A percentile compares a stretch with the other conserved stretches of the same genome.
These are phyloP conservation scores for Melikaiella ostensackeni DNA, from an alignment of 2,888 invertebrate species.

Conservation along the genomic window DNA sequence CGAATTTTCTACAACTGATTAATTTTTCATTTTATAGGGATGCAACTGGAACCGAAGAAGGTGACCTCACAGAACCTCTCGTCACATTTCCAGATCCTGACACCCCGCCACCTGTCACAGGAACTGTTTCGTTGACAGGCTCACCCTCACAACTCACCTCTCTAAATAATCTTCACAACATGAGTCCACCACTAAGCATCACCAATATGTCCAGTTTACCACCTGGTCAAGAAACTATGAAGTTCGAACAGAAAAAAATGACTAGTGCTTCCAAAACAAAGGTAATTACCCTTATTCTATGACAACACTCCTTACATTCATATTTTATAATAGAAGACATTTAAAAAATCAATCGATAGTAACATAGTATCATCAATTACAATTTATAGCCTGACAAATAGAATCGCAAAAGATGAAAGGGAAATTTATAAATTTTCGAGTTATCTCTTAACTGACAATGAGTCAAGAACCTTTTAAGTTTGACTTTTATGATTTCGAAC, in stretches of 20 bases:
- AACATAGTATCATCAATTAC: not conserved
- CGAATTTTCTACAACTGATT: not conserved
- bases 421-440: conserved; percentile 16
- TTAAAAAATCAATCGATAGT: not conserved
- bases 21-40: conserved; percentile 62
- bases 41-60: conserved; percentile 66
- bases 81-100: conserved; percentile 91
- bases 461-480: conserved; percentile 24
- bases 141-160: conserved; percentile 77
- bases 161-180: conserved; percentile 68
- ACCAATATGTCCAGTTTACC: conserved; percentile 67
- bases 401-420: not conserved
- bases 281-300: conserved; percentile 67
- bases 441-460: not conserved
- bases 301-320: too few relatives aligned
- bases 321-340: too few relatives aligned
- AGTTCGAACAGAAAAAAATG: conserved; percentile 90
- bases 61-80: conserved; percentile 81
- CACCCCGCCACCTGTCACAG: conserved; percentile 81
- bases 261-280: conserved; percentile 88
- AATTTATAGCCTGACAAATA: not conserved
- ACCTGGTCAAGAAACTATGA: conserved; percentile 82
- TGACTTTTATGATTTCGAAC: conserved; percentile 1
- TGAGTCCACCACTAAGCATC: conserved; percentile 71
- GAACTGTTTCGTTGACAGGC: conserved; percentile 75